Percentiles rank a stretch among this genome's conserved stretches.
These are phyloP conservation scores for Labeo catla DNA, from an alignment of 2,113 vertebrate species.

Conservation along the genomic window DNA sequence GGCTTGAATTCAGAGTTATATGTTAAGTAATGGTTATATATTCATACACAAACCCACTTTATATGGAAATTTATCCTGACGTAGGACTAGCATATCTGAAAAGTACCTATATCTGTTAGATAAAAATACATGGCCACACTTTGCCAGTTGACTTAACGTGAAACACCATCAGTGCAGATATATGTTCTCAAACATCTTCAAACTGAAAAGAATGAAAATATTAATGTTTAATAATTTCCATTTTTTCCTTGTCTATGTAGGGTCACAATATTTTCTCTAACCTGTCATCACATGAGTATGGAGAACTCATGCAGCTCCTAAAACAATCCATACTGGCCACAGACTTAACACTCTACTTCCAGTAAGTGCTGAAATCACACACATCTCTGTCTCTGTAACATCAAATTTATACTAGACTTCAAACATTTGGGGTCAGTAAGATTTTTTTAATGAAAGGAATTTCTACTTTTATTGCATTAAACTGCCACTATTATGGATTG, in stretches of 20 bases:
- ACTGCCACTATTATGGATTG: not conserved
- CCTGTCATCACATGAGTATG: slow-evolving; percentile 95
- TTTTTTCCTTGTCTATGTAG: slow-evolving; percentile 75
- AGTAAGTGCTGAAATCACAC: slow-evolving; percentile 81
- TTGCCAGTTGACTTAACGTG: not conserved
- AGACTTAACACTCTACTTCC: slow-evolving; percentile 98
- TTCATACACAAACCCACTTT: not conserved
- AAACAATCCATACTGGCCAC: slow-evolving; percentile 98
- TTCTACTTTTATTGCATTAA: not conserved
- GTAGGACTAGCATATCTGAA: not conserved
- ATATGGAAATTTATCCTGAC: not conserved
- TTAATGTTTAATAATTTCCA: not conserved
- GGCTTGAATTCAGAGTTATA: not conserved
- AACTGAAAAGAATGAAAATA: not conserved
- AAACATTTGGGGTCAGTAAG: not conserved
- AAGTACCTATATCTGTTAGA: not conserved
- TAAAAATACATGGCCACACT: not conserved
- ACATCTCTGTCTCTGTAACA: not conserved
- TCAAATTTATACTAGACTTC: not conserved
- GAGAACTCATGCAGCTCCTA: slow-evolving; percentile 98
- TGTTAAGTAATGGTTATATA: not conserved
- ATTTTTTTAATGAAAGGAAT: not conserved
- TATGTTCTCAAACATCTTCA: not conserved
- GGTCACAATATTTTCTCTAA: slow-evolving; percentile 99
- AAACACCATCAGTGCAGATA: not conserved